Evolutionary conservation across 1,140 invertebrate species (phyloP), one percentile per base, ranked within the genome.

Genomic region (Pentalonia nigronervosa): DNA sequence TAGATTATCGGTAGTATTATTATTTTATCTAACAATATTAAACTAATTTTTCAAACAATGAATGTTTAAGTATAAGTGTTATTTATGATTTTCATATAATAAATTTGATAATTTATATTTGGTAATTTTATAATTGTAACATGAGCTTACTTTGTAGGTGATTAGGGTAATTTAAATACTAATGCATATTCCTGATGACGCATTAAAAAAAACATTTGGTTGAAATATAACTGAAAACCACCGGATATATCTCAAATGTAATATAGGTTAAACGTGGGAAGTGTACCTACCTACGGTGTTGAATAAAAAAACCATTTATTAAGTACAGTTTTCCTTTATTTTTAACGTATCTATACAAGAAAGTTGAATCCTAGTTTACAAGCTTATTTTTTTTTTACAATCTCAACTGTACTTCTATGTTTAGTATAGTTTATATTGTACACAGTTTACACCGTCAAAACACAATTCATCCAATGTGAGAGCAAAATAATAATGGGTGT

Each of bases 201-300:
- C 20, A 81, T 23, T 84, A 84, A 84, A 84, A n/a, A 50, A 89
- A 53, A 56, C 41, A 41, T 36, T 90, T 14, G 0, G 17, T 47
- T 7, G n/a, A 56, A 56, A 56, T 53, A 56, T 23, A 11, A 41
- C 21, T 25, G 17, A 25, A 60, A 25, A 56, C 23, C 7, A 56
- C 50, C 48, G 88, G 34, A 36, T n/a, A 88, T 50, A 50, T 2
- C 21, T n/a, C 30, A 17, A 91, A 76, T 47, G 60, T 76, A 34
- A 93, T 83, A 84, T 93, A 84, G 91, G 91, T 84, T 84, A 84
- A 53, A 93, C 91, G 91, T 93, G 91, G 91, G 91, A 93, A 84
- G 47, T 50, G 45, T 17, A 30, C 30, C 45, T 17, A 30, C 30
- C 30, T 25, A 92, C 76, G 47, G 7, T 84, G 20, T 81, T 34